A percentile compares a stretch with the other conserved stretches of the same genome.
Conservation (phyloP, 2,888 invertebrate genomes). For the Calephelis perditalis region DNA sequence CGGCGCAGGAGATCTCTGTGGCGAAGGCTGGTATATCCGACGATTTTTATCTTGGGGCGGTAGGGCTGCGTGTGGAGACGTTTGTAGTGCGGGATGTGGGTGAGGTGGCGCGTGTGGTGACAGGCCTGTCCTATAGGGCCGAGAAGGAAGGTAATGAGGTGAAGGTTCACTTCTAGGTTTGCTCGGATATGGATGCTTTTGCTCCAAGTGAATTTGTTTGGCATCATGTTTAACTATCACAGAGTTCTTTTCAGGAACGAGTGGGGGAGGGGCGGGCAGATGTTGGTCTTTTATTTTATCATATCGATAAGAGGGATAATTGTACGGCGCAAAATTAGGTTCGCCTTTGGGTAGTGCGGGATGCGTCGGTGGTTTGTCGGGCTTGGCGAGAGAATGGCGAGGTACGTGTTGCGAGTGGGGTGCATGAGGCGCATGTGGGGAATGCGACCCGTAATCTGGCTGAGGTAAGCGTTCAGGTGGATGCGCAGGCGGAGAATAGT, state of each 20-base stretch:
- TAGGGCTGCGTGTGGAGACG: constrained; percentile 53
- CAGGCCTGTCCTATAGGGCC: constrained; percentile 66
- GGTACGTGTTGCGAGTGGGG: constrained; percentile 47
- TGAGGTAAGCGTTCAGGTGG: constrained; percentile 40
- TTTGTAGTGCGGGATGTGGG: constrained; percentile 67
- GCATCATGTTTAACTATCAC: constrained; percentile 89
- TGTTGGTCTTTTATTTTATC: constrained; percentile 81
- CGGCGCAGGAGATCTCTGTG: constrained; percentile 62
- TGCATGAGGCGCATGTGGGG: constrained; percentile 40
- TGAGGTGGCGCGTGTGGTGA: constrained; percentile 76
- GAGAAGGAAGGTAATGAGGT: constrained; percentile 75
- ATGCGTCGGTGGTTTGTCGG: constrained; percentile 52
- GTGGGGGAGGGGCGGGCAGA: constrained; percentile 82
- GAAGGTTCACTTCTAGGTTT: constrained; percentile 77
- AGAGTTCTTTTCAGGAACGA: constrained; percentile 85
- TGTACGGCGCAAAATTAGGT: constrained; percentile 82
- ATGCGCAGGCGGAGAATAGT: constrained; percentile 41
- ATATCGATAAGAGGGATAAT: constrained; percentile 81
- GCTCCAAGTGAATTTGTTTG: constrained; percentile 80
- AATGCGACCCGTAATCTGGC: constrained; percentile 46
- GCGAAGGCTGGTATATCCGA: constrained; percentile 62
- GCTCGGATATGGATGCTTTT: constrained; percentile 76
- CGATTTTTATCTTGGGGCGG: constrained; percentile 48
- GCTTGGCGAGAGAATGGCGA: constrained; percentile 50
- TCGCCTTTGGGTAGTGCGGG: constrained; percentile 79